phyloP scores from a whole-genome alignment of 1,140 invertebrate genomes.

The Drosophila trapezifrons region DNA sequence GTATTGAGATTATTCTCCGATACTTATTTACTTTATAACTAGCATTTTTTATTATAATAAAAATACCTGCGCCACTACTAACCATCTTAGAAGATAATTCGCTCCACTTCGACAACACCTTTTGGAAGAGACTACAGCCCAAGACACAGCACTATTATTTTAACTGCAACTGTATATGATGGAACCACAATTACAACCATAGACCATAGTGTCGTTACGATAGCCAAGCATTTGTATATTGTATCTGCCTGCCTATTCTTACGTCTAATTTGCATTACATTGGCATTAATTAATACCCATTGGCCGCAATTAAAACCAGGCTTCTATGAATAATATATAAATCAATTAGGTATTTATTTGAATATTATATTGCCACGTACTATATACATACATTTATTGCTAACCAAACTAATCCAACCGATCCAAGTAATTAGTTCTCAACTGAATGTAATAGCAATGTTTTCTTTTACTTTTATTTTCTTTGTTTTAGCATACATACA shows the following conservation, averaged over 20 bases:
- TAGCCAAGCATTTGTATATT: slow-evolving; percentile 53
- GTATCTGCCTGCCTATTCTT: slow-evolving; percentile 64
- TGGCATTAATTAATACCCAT: slow-evolving; percentile 68
- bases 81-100: slow-evolving; percentile 10
- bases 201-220: slow-evolving; percentile 39
- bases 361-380: slow-evolving; percentile 40
- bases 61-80: slow-evolving; percentile 5
- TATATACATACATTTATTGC: slow-evolving; percentile 50
- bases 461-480: slow-evolving; percentile 82
- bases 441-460: slow-evolving; percentile 80
- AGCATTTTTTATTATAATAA: not conserved
- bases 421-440: slow-evolving; percentile 58
- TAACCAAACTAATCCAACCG: slow-evolving; percentile 46
- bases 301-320: slow-evolving; percentile 70
- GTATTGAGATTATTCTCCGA: not conserved
- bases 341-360: slow-evolving; percentile 33
- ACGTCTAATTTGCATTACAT: slow-evolving; percentile 70
- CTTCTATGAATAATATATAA: slow-evolving; percentile 52
- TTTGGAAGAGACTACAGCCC: slow-evolving; percentile 9
- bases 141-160: slow-evolving; percentile 32
- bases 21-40: not conserved
- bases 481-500: slow-evolving; percentile 82
- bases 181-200: slow-evolving; percentile 51
- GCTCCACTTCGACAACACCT: slow-evolving; percentile 11
- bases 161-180: slow-evolving; percentile 49